Evolutionary conservation across 2,113 vertebrate genomes (phyloP).

Genomic region (Ibidorhyncha struthersii): DNA sequence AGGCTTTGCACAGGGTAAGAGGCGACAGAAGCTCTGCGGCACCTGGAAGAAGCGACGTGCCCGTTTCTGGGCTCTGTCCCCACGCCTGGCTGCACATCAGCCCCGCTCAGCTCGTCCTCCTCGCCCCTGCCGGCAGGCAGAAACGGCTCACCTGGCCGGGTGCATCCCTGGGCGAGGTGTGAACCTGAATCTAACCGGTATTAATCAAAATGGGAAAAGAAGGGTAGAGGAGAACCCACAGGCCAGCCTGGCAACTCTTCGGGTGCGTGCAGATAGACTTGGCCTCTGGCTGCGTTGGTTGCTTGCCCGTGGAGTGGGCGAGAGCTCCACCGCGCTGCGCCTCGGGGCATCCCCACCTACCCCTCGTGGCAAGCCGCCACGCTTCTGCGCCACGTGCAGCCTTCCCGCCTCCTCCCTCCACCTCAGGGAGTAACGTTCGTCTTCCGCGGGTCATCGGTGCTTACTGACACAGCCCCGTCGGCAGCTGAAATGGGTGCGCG

Average conservation of each 20-base stretch:
- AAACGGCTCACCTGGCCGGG: background rate
- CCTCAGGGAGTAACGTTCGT: accelerated
- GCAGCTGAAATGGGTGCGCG: accelerated
- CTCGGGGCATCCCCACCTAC: background rate
- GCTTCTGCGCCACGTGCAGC: background rate
- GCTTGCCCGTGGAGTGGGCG: background rate
- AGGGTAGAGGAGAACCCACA: background rate
- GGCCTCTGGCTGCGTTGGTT: background rate
- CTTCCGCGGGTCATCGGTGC: background rate
- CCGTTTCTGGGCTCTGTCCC: background rate
- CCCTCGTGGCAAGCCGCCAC: background rate
- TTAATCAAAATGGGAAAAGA: background rate
- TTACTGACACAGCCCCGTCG: accelerated
- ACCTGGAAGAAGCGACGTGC: background rate
- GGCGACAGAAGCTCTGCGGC: background rate
- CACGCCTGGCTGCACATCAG: accelerated
- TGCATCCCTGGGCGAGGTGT: background rate
- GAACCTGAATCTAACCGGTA: background rate
- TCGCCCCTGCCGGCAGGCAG: background rate
- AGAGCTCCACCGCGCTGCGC: background rate
- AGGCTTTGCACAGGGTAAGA: background rate
- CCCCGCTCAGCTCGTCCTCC: accelerated
- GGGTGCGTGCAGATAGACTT: background rate
- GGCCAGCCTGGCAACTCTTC: background rate
- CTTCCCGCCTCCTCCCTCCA: background rate